phyloP scores from a whole-genome alignment of 2,888 invertebrate genomes.

The Dryocosmus kuriphilus region DNA sequence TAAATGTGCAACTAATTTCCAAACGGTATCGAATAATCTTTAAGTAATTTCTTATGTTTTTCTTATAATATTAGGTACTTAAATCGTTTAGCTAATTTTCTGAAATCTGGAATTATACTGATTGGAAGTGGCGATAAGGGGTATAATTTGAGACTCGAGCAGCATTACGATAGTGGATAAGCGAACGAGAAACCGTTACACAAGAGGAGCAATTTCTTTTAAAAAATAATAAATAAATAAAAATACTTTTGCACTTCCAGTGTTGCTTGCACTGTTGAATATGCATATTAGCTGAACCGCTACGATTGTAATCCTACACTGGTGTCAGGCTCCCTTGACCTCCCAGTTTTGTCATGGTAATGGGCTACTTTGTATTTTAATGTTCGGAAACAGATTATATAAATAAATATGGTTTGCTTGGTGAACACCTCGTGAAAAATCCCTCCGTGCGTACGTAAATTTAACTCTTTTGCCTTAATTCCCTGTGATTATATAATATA shows the following conservation, averaged over 20 bases:
- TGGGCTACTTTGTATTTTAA: constrained; percentile 75
- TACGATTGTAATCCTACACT: constrained; percentile 69
- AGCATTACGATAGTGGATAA: not conserved
- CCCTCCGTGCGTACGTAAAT: not conserved
- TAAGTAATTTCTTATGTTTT: not conserved
- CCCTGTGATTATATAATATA: no score
- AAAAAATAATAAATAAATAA: not conserved
- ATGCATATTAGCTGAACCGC: constrained; percentile 66
- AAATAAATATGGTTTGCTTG: constrained; percentile 61
- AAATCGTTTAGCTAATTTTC: not conserved
- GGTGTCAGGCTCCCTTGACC: constrained; percentile 72
- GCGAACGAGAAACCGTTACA: not conserved
- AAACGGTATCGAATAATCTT: not conserved
- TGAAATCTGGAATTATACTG: not conserved
- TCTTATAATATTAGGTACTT: not conserved
- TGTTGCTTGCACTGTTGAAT: constrained; percentile 64
- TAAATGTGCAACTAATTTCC: not conserved
- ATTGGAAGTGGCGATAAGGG: not conserved
- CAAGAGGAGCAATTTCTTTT: not conserved
- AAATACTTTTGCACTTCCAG: no score
- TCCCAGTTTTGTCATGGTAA: constrained; percentile 74
- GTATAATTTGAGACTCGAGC: not conserved
- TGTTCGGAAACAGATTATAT: constrained; percentile 70
- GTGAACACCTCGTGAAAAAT: constrained; percentile 8
- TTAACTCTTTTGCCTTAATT: no score